Base-by-base conservation (phyloP, 2,113 vertebrate species). In the Apistogramma diplotaenia region DNA sequence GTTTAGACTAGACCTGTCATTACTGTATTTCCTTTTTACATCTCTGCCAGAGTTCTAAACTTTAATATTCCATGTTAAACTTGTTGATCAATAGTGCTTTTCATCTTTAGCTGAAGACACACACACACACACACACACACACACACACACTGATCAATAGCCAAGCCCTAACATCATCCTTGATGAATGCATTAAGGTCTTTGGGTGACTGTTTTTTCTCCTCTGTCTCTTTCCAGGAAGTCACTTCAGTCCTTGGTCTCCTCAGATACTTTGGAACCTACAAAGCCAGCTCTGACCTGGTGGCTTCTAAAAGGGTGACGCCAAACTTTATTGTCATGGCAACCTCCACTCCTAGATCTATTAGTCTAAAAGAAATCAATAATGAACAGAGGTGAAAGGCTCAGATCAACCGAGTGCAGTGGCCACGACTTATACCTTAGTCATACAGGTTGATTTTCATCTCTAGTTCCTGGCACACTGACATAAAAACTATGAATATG, bases 111-210 rank as follows among this genome's bases (percentile, higher is more conserved):
- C 3, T 12, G 0, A n/a, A n/a, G n/a, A n/a, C n/a, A n/a, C n/a
- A n/a, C n/a, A n/a, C n/a, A n/a, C n/a, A n/a, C n/a, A n/a, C n/a
- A n/a, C n/a, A n/a, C n/a, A n/a, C n/a, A n/a, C n/a, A n/a, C 25
- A 25, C 53, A 40, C 4, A 61, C 57, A n/a, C 46, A 3, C 5
- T 3, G 3, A 86, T 85, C 79, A 51, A 87, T 87, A 82, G 6
- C 4, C 1, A 3, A 11, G 51, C 25, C 62, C 27, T 21, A 61
- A 43, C 76, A 19, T 53, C 58, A 70, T 43, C 65, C 49, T 59
- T 75, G 81, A 85, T 87, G 56, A 84, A 85, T 76, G 60, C 35
- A 84, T 81, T 59, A 54, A 21, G 76, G 61, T 70, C 23, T 60
- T 62, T 72, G 40, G 74, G 60, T 9, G 54, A 85, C 60, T 37